Base-by-base conservation (phyloP, 2,888 invertebrate species). In the Macaria notata region DNA sequence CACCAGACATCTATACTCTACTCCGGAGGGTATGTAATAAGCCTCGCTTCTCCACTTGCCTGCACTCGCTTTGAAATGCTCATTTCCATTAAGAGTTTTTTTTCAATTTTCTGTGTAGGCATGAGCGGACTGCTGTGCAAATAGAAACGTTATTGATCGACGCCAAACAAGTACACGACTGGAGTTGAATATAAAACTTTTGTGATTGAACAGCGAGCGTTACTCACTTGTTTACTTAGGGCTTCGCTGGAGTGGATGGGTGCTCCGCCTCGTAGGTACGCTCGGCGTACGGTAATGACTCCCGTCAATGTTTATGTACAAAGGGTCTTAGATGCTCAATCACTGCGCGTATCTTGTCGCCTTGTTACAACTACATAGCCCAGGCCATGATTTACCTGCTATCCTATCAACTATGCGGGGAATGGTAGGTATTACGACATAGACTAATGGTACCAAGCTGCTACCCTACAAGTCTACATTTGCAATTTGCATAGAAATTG, bases 21-120 rank as follows among this genome's bases (percentile, higher is more conserved):
- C 71, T 72, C 76, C 78, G 74, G 72, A 63, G 65, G 65, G 71
- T 72, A 73, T 38, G 44, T 73, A 73, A 75, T 77, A 75, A 76
- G 70, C 66, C 52, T 66, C 59, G 69, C 62, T 71, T 63, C 66
- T 53, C 68, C 59, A 70, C 62, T 71, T 64, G 67, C 68, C 69
- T 72, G 73, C 74, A 74, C 63, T 72, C 67, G 61, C 72, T 72
- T 75, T 76, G 72, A 73, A 78, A 74, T 72, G 71, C 57, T 69
- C 72, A 71, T 74, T 71, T 72, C 69, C 70, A 75, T 76, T 73
- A 71, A 63, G 68, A 70, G 58, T 64, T 70, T 73, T 73, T 41
- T 41, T 72, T 70, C 67, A 66, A 72, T 72, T 73, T 73, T 71
- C 71, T 63, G 59, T 68, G 54, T 65, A 56, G 54, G 64, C 63